These are phyloP conservation scores for Brachionus rotundiformis DNA, from an alignment of 1,140 invertebrate genomes.

Conservation along the genomic window DNA sequence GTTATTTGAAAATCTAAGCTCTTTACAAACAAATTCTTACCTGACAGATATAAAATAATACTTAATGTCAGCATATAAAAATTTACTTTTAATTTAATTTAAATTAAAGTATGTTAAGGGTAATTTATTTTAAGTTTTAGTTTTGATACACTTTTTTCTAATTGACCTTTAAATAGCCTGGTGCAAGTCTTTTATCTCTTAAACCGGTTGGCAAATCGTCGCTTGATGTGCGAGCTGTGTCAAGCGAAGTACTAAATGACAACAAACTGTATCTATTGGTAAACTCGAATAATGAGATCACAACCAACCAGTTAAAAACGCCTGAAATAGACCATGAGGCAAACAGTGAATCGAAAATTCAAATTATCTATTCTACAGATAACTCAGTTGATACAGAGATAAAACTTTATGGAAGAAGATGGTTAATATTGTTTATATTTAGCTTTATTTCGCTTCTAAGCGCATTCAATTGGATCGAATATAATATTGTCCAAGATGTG, in stretches of 20 bases:
- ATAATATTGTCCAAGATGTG: conserved; percentile 65
- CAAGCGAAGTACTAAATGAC: conserved; percentile 9
- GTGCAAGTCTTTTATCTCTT: neutral
- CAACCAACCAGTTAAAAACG: neutral
- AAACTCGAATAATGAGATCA: neutral
- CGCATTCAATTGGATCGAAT: conserved; percentile 70
- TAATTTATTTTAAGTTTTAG: neutral
- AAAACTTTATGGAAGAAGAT: conserved; percentile 68
- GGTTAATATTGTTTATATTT: conserved; percentile 84
- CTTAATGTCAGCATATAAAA: neutral
- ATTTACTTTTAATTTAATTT: neutral
- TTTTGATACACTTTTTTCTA: neutral
- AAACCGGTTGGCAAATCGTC: neutral
- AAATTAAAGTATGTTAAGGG: neutral
- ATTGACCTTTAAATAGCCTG: neutral
- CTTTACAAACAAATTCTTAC: neutral
- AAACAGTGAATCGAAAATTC: neutral
- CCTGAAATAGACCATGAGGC: neutral
- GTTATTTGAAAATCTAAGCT: neutral
- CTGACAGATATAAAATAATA: neutral
- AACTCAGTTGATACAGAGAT: neutral
- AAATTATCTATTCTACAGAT: neutral
- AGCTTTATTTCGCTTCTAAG: conserved; percentile 85
- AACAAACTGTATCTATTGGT: neutral
- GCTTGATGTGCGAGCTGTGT: neutral